Conservation (phyloP, 2,888 invertebrate species). For the Habroteleia sp. region DNA sequence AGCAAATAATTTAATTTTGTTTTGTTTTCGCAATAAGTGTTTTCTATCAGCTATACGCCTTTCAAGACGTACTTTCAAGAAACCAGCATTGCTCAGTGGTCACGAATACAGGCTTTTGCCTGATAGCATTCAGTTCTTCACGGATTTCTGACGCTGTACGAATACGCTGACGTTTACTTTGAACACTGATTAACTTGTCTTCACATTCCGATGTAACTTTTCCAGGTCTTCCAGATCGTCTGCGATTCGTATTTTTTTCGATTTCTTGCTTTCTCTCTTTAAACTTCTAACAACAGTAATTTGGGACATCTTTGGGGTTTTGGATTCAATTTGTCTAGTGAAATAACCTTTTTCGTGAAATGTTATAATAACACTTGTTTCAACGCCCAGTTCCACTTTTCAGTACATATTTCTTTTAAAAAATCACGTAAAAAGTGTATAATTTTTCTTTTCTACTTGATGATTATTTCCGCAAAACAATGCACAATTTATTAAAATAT, state of each 20-base stretch:
- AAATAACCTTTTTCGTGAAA: constrained; percentile 41
- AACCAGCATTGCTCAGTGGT: constrained; percentile 36
- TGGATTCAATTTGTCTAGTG: constrained; percentile 35
- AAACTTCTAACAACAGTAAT: constrained; percentile 17
- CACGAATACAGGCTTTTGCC: constrained; percentile 20
- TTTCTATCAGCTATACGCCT: constrained; percentile 38
- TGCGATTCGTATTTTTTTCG: constrained; percentile 25
- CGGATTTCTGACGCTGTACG: constrained; percentile 33
- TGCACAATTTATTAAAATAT: no score
- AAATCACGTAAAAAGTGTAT: no score
- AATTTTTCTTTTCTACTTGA: no score
- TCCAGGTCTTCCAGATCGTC: constrained; percentile 38
- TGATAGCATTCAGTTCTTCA: constrained; percentile 28
- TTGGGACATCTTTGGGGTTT: constrained; percentile 22
- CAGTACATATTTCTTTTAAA: constrained; percentile 31
- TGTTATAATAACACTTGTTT: constrained; percentile 37
- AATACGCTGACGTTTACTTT: constrained; percentile 33
- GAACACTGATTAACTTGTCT: constrained; percentile 38
- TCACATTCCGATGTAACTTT: constrained; percentile 29
- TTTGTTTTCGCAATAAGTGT: constrained; percentile 28
- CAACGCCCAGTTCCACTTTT: constrained; percentile 29
- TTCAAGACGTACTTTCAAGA: no score
- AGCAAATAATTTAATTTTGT: constrained; percentile 42
- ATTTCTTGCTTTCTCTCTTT: constrained; percentile 36
- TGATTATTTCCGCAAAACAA: no score